Base-by-base conservation (phyloP, 1,140 invertebrate genomes). In the Bradynema listronoti region DNA sequence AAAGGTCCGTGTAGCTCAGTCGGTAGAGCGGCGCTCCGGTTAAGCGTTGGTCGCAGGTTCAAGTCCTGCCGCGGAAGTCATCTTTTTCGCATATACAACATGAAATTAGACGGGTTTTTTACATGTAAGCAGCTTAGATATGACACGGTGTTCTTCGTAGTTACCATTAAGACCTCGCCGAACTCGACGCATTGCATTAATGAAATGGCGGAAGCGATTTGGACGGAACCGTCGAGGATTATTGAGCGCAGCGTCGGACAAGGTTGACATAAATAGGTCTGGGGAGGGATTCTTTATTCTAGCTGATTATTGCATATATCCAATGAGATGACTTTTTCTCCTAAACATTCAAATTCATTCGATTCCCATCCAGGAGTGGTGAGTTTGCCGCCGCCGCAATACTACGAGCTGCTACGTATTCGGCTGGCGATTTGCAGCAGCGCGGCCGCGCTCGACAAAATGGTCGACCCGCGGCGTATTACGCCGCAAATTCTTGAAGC, bases 131-230 rank as follows among this genome's bases (percentile, higher is more conserved):
- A 25, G 14, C 30, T n/a, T n/a, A 63, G 64, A 6, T 66, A 45
- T 56, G 43, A 66, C 25, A 66, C 65, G 16, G 55, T 56, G 30
- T 66, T 66, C 39, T 66, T 66, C 39, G 43, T 68, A 19, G 29
- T 61, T 30, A 25, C 11, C n/a, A 22, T 52, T 11, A 34, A 25
- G 7, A 42, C 30, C 14, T n/a, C 30, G 22, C 45, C 32, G 14
- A 49, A 50, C 24, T 22, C 34, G 24, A 29, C 39, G 24, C 36
- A 36, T 50, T 66, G 64, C 11, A 30, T 25, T 49, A 45, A 43
- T 14, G 64, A 66, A 60, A 66, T 66, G 64, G 34, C 36, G 0
- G 66, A 67, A 19, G 49, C 55, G 2, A 24, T 42, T 4, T 66
- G 64, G 64, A 16, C 24, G 5, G 33, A 61, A 30, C 65, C 65